Percentiles rank a stretch among this genome's conserved stretches.
Conservation (phyloP, 1,140 invertebrate genomes). For the Drosophila aff. region DNA sequence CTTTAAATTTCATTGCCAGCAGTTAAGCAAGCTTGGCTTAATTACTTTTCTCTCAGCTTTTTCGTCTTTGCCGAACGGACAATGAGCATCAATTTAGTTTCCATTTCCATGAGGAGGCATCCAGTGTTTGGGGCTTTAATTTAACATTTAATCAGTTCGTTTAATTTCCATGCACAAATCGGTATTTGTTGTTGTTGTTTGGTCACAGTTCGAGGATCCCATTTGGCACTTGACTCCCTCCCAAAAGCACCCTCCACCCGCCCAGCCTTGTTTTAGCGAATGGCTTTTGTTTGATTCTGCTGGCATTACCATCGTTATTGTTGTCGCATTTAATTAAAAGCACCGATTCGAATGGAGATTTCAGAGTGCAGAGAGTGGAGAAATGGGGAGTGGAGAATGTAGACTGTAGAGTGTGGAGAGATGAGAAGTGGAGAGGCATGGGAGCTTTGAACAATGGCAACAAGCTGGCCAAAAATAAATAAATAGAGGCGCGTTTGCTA, state of each 20-base stretch:
- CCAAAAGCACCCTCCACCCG: too few relatives aligned
- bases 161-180: slow-evolving; percentile 70
- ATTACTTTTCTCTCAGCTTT: slow-evolving; percentile 15
- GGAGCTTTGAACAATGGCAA: slow-evolving; percentile 43
- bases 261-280: slow-evolving; percentile 9
- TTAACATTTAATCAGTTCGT: slow-evolving; percentile 75
- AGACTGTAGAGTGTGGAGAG: not conserved
- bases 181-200: slow-evolving; percentile 37
- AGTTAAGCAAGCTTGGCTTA: slow-evolving; percentile 28
- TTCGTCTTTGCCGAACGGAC: slow-evolving; percentile 20
- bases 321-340: slow-evolving; percentile 81
- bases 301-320: slow-evolving; percentile 52
- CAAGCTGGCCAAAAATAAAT: slow-evolving; percentile 56
- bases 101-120: slow-evolving; percentile 1
- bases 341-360: slow-evolving; percentile 57
- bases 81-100: slow-evolving; percentile 40
- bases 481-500: slow-evolving; percentile 59
- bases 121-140: slow-evolving; percentile 33
- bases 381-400: not conserved
- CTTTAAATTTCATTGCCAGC: slow-evolving; percentile 3
- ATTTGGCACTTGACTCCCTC: slow-evolving; percentile 30
- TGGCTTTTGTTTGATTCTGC: slow-evolving; percentile 46
- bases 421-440: slow-evolving; percentile 5
- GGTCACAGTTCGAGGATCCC: slow-evolving; percentile 53
- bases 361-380: slow-evolving; percentile 1